Evolutionary conservation across 2,113 vertebrate species (phyloP).

Genomic region (Sinocyclocheilus maitianheensis): DNA sequence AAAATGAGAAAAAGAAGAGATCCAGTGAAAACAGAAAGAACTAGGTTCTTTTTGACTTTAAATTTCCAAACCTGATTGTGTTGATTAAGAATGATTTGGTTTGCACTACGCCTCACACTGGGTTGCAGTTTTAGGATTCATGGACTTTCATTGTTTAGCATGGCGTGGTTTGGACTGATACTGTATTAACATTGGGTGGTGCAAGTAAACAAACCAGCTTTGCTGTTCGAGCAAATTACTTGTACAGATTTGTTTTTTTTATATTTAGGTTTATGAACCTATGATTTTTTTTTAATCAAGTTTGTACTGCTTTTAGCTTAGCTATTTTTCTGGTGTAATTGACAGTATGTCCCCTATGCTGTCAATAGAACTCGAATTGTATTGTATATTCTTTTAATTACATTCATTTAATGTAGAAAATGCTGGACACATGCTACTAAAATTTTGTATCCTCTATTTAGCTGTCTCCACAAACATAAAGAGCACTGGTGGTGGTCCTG

Average conservation of each 20-base stretch:
- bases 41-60: background rate
- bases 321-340: background rate
- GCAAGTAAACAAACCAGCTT: constrained; percentile 11
- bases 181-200: background rate
- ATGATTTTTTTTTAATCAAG: background rate
- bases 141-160: background rate
- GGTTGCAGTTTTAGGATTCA: background rate
- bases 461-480: constrained; percentile 81
- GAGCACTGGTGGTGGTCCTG: constrained; percentile 66
- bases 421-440: background rate
- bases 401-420: background rate
- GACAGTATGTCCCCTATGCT: background rate
- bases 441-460: constrained; percentile 56
- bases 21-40: background rate
- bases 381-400: background rate
- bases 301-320: background rate
- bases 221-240: background rate
- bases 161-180: background rate
- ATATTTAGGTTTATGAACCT: background rate
- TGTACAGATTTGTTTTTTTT: background rate
- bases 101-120: background rate
- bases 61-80: background rate
- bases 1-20: background rate
- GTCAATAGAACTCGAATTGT: background rate
- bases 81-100: background rate